A percentile compares a stretch with the other conserved stretches of the same genome.
phyloP scores from a whole-genome alignment of 2,797 vertebrate species.

The Setipinna tenuifilis region DNA sequence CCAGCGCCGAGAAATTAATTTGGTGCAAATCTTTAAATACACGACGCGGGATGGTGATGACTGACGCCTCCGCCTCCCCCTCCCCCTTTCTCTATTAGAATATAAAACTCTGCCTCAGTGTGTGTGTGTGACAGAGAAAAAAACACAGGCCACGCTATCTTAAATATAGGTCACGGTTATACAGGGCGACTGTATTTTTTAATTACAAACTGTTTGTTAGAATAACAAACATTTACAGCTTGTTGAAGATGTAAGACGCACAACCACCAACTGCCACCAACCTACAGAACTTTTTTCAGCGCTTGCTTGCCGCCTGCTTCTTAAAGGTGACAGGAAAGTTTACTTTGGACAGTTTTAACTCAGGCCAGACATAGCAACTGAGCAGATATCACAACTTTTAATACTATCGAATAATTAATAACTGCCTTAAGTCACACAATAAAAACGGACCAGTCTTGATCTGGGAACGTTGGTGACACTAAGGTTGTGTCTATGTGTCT shows the following conservation, averaged over 20 bases:
- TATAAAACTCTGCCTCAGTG: slow-evolving; percentile 76
- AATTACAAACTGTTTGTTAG: not conserved
- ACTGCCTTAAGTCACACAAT: too few relatives aligned
- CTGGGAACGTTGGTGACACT: too few relatives aligned
- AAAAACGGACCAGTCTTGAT: too few relatives aligned
- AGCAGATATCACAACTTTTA: too few relatives aligned
- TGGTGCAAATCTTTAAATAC: slow-evolving; percentile 70
- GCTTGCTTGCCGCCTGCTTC: too few relatives aligned
- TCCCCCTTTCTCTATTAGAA: slow-evolving; percentile 74
- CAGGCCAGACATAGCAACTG: too few relatives aligned
- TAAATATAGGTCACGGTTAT: slow-evolving; percentile 26
- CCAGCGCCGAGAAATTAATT: slow-evolving; percentile 74
- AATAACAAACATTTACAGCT: slow-evolving; percentile 20
- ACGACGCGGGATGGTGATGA: slow-evolving; percentile 52
- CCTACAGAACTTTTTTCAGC: too few relatives aligned
- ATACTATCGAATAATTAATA: too few relatives aligned
- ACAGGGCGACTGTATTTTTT: slow-evolving; percentile 14
- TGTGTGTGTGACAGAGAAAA: slow-evolving; percentile 66
- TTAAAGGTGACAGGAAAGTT: too few relatives aligned
- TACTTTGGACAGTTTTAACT: too few relatives aligned
- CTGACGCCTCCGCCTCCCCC: slow-evolving; percentile 55
- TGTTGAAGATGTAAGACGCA: not conserved
- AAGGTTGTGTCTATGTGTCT: too few relatives aligned
- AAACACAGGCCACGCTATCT: slow-evolving; percentile 7
- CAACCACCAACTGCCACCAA: not conserved